phyloP scores from a whole-genome alignment of 2,113 vertebrate species.

The Clupea harengus region DNA sequence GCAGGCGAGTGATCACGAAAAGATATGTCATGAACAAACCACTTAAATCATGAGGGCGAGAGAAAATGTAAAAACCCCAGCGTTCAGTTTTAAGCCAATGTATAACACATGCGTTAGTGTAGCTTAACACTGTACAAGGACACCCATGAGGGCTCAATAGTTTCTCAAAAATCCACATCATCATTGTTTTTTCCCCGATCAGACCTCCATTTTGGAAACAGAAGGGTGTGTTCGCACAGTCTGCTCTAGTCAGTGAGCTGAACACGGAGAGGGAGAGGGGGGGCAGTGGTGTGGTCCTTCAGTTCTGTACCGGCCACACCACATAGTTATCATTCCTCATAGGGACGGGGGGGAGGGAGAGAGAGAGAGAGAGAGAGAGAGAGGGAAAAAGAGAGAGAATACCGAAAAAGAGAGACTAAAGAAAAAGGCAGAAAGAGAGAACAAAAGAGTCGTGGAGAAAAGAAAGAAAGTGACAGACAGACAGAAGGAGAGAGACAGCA shows the following conservation, averaged over 20 bases:
- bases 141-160: too few relatives aligned
- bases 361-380: neutral
- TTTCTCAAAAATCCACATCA: neutral
- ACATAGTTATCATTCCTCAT: slow-evolving; percentile 44
- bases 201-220: neutral
- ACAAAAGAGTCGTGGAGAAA: neutral
- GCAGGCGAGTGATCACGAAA: neutral
- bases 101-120: too few relatives aligned
- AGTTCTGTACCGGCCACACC: slow-evolving; percentile 18
- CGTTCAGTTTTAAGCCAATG: too few relatives aligned
- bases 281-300: neutral
- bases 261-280: neutral
- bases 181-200: neutral
- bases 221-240: neutral
- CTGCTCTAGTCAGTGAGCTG: neutral
- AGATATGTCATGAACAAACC: neutral
- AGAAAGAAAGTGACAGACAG: neutral
- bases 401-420: neutral
- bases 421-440: neutral
- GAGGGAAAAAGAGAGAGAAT: neutral
- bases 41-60: neutral
- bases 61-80: too few relatives aligned
- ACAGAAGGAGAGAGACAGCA: neutral
- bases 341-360: slow-evolving; percentile 15
- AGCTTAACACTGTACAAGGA: too few relatives aligned